Percentiles rank a stretch among this genome's conserved stretches.
These are phyloP conservation scores for Megaceryle maxima DNA, from an alignment of 2,113 vertebrate species.

Conservation along the genomic window DNA sequence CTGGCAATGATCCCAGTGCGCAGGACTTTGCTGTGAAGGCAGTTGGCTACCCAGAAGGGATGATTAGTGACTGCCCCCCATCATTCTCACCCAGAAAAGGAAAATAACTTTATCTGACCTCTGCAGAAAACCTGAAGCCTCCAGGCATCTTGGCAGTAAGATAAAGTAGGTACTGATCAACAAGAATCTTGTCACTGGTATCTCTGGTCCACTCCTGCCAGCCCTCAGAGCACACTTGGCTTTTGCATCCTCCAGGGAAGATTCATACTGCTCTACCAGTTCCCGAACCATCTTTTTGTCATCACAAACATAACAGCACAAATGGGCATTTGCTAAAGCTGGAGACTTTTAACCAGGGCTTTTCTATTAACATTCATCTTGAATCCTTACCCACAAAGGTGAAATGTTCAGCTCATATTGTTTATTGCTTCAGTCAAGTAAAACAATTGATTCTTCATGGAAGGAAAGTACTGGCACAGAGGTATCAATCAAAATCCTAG, in stretches of 20 bases:
- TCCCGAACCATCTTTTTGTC: neutral
- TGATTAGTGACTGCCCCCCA: neutral
- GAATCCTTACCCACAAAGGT: neutral
- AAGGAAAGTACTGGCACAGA: neutral
- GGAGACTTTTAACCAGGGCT: neutral
- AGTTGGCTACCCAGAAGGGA: neutral
- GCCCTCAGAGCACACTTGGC: neutral
- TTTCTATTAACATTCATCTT: neutral
- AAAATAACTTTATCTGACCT: neutral
- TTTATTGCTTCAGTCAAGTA: neutral
- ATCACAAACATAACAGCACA: neutral
- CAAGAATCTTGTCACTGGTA: neutral
- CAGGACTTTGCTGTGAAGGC: neutral
- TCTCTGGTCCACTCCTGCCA: neutral
- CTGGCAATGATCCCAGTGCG: neutral
- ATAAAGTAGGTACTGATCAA: neutral
- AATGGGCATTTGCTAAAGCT: neutral
- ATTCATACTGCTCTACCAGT: neutral
- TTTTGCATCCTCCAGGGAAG: neutral
- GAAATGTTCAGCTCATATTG: neutral
- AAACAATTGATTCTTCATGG: constrained; percentile 20
- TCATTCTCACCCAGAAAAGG: neutral
- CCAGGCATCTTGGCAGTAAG: neutral
- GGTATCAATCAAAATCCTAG: constrained; percentile 17
- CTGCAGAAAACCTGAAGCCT: neutral